Conservation (phyloP, 2,888 invertebrate genomes). For the Belgica antarctica region DNA sequence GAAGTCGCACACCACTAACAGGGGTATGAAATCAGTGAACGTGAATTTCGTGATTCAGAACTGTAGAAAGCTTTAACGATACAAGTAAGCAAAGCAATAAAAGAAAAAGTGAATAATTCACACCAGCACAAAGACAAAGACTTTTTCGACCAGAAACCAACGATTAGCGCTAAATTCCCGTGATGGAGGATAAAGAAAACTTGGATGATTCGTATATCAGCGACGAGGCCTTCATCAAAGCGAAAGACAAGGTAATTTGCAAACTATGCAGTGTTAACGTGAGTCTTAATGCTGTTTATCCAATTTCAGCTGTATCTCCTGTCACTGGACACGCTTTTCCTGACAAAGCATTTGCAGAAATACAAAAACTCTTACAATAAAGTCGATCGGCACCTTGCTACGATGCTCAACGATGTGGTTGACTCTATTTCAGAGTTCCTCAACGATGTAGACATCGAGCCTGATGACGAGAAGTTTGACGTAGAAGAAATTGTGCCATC, state of each 20-base stretch:
- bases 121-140: too few relatives aligned
- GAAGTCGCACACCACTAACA: too few relatives aligned
- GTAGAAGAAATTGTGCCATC: not conserved
- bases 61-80: too few relatives aligned
- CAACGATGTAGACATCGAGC: not conserved
- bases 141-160: too few relatives aligned
- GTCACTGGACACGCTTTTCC: conserved; percentile 13
- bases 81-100: too few relatives aligned
- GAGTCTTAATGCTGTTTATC: too few relatives aligned
- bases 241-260: not conserved
- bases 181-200: too few relatives aligned
- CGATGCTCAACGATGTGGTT: not conserved
- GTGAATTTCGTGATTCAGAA: too few relatives aligned
- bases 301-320: conserved; percentile 16
- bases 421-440: not conserved
- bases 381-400: conserved; percentile 1
- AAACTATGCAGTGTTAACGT: not conserved
- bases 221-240: not conserved
- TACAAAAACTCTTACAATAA: not conserved
- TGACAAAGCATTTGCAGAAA: not conserved
- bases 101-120: too few relatives aligned
- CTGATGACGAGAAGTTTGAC: not conserved
- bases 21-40: too few relatives aligned
- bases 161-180: too few relatives aligned
- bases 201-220: not conserved